Evolutionary conservation across 1,140 invertebrate genomes (phyloP).

Genomic region (Daktulosphaira vitifoliae): DNA sequence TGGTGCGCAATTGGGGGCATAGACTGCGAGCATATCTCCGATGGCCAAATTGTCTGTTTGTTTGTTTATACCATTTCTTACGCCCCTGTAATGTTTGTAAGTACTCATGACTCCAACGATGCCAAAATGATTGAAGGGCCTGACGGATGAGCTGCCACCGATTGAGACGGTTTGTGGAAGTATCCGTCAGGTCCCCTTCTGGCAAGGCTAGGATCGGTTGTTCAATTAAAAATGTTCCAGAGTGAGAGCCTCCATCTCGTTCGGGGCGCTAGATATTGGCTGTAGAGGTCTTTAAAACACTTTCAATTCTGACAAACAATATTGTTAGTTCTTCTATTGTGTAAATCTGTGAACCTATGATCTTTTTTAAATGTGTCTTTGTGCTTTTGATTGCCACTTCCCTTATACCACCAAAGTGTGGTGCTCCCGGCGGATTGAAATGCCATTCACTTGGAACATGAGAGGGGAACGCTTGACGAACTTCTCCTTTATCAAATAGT

Average conservation of each 20-base stretch:
- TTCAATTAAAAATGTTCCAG: slow-evolving; percentile 40
- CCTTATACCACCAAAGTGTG: slow-evolving; percentile 38
- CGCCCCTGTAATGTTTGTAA: neutral
- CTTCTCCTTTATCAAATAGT: neutral
- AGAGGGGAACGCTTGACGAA: neutral
- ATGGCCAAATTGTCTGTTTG: too few species aligned
- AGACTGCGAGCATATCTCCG: too few species aligned
- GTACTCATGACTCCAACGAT: neutral
- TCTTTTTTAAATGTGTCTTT: neutral
- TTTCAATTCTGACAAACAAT: slow-evolving; percentile 40
- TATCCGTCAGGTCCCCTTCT: neutral
- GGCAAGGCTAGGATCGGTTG: neutral
- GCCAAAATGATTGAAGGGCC: too few species aligned
- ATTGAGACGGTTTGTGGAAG: neutral
- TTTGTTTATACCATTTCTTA: slow-evolving; percentile 9
- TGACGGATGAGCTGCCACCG: too few species aligned
- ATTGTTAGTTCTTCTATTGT: slow-evolving; percentile 41
- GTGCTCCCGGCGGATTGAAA: slow-evolving; percentile 11
- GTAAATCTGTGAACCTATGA: slow-evolving; percentile 35
- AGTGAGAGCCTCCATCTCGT: slow-evolving; percentile 26
- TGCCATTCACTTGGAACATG: neutral
- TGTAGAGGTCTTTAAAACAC: slow-evolving; percentile 39
- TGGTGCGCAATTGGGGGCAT: too few species aligned
- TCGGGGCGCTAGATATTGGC: slow-evolving; percentile 36
- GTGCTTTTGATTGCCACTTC: slow-evolving; percentile 38